phyloP scores from a whole-genome alignment of 2,113 vertebrate species.

The Antechinus stuartii region DNA sequence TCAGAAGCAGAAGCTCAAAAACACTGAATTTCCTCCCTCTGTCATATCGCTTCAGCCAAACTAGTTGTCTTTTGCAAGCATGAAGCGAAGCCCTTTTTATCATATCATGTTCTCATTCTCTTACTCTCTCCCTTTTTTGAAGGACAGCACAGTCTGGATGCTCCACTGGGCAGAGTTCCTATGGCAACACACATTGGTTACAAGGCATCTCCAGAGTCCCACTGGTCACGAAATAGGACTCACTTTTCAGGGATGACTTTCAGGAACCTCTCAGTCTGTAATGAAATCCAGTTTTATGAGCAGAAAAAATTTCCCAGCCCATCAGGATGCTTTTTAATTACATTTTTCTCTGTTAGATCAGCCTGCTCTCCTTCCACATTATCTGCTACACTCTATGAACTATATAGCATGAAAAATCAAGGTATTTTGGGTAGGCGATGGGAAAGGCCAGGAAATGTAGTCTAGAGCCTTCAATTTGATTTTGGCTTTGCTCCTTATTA shows the following conservation, averaged over 20 bases:
- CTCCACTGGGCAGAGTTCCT: constrained; percentile 18
- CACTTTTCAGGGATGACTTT: constrained; percentile 16
- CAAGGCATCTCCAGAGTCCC: not conserved
- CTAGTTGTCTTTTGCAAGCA: not conserved
- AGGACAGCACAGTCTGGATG: not conserved
- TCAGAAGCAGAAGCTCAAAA: not conserved
- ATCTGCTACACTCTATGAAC: constrained; percentile 24
- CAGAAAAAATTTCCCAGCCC: not conserved
- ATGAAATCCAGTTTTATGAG: constrained; percentile 18
- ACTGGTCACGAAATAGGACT: not conserved
- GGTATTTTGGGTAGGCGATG: not conserved
- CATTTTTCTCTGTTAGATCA: constrained; percentile 21
- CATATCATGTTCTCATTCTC: not conserved
- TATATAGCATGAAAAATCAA: not conserved
- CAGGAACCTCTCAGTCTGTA: not conserved
- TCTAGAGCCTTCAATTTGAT: not conserved
- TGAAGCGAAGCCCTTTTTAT: constrained; percentile 1
- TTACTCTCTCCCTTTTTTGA: not conserved
- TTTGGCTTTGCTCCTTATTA: not conserved
- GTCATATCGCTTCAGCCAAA: not conserved
- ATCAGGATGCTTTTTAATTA: not conserved
- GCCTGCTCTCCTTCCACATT: constrained; percentile 1
- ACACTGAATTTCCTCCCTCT: not conserved
- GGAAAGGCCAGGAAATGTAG: not conserved
- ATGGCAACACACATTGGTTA: not conserved